Base-by-base conservation (phyloP, 2,797 vertebrate genomes). In the Danionella dracula region DNA sequence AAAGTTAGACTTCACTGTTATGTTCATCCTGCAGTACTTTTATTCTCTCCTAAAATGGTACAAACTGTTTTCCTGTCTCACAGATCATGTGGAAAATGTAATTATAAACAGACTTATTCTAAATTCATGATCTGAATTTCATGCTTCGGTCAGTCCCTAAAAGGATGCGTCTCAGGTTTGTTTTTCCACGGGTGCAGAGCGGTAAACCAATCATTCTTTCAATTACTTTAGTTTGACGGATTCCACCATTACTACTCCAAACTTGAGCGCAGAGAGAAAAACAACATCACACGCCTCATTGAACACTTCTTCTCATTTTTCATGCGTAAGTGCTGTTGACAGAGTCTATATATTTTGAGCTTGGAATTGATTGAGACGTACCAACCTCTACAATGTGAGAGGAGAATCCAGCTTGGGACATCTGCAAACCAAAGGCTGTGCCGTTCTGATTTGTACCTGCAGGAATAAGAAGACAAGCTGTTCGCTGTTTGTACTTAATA, bases 391-490 rank as follows among this genome's bases (percentile, higher is more conserved):
- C 95, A 21, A 96, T 81, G 1, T 96, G 94, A 0, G 93, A 93
- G 38, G 96, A 99, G 79, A 98, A 99, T 29, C 96, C 96, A 0
- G 95, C 96, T 83, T 99, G 95, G 5, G 95, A 97, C 96, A 98
- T 99, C 79, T 99, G 95, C 64, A 98, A 81, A 1, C 92, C 93
- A 2, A 97, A 99, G 5, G 92, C 91, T 6, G 90, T 91, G 70
- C 92, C 92, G 0, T 92, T 93, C 78, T 91, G 93, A 79, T 88
- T 94, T 69, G 93, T 94, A 62, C 96, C 96, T 98, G 71, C 5
- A 8, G 23, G 32, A 13, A n/a, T 8, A 58, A 19, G 17, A 32
- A 35, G 29, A 40, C 11, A n/a, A 62, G 32, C 13, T 15, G 44
- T 53, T 41, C 42, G n/a, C n/a, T n/a, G n/a, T n/a, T n/a, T n/a